These are phyloP conservation scores for Lepus americanus DNA, from an alignment of 2,113 vertebrate species.

Conservation along the genomic window DNA sequence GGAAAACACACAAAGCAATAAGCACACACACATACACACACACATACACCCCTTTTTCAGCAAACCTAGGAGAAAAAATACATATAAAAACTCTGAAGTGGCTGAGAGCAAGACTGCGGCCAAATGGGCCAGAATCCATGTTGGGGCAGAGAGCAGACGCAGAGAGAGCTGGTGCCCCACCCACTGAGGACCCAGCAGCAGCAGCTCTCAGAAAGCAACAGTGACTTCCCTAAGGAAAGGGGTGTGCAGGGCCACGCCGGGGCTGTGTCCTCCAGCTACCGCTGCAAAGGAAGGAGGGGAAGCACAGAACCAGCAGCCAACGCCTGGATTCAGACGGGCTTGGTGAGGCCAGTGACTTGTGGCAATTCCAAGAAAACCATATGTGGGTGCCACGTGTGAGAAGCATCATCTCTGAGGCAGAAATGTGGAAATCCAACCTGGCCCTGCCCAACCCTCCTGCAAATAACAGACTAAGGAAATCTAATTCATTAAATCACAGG, in stretches of 20 bases:
- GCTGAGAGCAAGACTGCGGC: neutral
- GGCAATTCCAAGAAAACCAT: neutral
- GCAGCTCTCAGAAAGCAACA: neutral
- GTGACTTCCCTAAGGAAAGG: neutral
- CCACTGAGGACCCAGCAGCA: neutral
- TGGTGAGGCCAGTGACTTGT: neutral
- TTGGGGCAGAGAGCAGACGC: neutral
- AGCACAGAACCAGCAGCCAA: neutral
- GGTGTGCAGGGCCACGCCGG: no score
- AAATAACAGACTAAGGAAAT: slow-evolving; percentile 16
- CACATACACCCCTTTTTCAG: neutral
- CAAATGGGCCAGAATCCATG: neutral
- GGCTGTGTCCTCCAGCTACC: neutral
- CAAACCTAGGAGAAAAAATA: neutral
- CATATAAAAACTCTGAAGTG: slow-evolving; percentile 6
- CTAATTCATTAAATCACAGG: slow-evolving; percentile 7
- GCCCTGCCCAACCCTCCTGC: neutral
- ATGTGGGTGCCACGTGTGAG: neutral
- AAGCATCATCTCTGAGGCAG: neutral
- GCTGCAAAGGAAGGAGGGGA: neutral
- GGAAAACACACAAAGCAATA: neutral
- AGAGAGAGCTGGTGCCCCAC: neutral
- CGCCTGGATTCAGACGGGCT: neutral
- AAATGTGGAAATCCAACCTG: neutral
- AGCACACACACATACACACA: neutral